A percentile compares a stretch with the other conserved stretches of the same genome.
Conservation (phyloP, 1,140 invertebrate species). For the Phocides pigmalion region DNA sequence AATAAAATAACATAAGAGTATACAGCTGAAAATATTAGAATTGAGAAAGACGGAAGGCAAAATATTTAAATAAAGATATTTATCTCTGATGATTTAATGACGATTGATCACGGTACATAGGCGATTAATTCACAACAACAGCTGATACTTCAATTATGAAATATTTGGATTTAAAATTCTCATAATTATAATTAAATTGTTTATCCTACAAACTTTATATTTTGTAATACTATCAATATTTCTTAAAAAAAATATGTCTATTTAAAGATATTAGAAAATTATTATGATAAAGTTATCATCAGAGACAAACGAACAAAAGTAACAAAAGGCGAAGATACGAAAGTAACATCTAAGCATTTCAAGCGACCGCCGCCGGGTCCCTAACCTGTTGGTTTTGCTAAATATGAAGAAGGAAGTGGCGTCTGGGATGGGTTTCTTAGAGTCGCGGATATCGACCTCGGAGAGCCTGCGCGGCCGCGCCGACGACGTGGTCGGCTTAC, state of each 20-base stretch:
- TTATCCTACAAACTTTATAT: too few relatives aligned
- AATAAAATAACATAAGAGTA: constrained; percentile 40
- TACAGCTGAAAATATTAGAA: constrained; percentile 48
- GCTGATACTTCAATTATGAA: too few relatives aligned
- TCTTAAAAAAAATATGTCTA: too few relatives aligned
- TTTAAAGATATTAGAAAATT: background rate
- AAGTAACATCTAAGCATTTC: constrained; percentile 63
- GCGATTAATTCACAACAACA: too few relatives aligned
- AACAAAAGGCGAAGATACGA: constrained; percentile 50
- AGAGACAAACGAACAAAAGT: constrained; percentile 46
- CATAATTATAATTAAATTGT: too few relatives aligned
- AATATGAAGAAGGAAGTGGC: constrained; percentile 98
- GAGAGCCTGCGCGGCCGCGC: constrained; percentile 95
- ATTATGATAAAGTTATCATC: constrained; percentile 34
- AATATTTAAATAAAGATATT: constrained; percentile 43
- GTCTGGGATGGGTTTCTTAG: constrained; percentile 97
- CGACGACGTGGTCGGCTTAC: constrained; percentile 81
- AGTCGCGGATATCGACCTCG: constrained; percentile 93
- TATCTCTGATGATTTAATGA: constrained; percentile 42
- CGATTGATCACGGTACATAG: background rate
- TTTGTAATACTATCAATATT: too few relatives aligned
- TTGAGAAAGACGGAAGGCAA: constrained; percentile 51
- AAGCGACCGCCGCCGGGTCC: constrained; percentile 51
- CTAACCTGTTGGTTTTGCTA: constrained; percentile 95
- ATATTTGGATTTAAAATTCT: too few relatives aligned